phyloP scores from a whole-genome alignment of 1,140 invertebrate genomes.

The Acromyrmex echinatior region DNA sequence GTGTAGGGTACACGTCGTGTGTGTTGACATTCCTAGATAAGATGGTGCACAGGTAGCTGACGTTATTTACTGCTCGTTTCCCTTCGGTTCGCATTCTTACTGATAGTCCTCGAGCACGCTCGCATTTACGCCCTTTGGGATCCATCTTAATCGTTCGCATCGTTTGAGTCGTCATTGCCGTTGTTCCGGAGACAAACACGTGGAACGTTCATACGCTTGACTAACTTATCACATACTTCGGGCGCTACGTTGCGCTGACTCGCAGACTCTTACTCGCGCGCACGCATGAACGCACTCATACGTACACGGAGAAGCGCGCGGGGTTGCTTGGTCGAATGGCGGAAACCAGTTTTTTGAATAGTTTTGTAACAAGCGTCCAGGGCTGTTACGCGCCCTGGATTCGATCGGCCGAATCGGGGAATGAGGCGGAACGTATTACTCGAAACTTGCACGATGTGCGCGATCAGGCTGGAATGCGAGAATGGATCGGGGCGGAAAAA shows the following conservation, averaged over 20 bases:
- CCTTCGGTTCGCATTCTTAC: constrained; percentile 75
- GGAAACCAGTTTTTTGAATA: constrained; percentile 73
- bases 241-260: neutral
- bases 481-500: constrained; percentile 14
- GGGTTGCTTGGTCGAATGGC: constrained; percentile 44
- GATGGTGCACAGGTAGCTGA: constrained; percentile 66
- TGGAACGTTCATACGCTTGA: constrained; percentile 7
- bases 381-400: constrained; percentile 56
- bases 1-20: neutral
- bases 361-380: constrained; percentile 62
- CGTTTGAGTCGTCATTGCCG: constrained; percentile 23
- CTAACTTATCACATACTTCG: constrained; percentile 46
- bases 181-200: constrained; percentile 22
- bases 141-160: constrained; percentile 60
- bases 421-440: constrained; percentile 63
- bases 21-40: constrained; percentile 75
- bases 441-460: constrained; percentile 35
- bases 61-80: constrained; percentile 72
- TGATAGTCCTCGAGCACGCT: constrained; percentile 60
- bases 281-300: neutral
- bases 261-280: neutral
- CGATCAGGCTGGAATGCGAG: constrained; percentile 41
- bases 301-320: neutral
- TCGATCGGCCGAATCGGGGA: constrained; percentile 48
- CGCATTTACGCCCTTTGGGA: constrained; percentile 62